Percentiles rank a stretch among this genome's conserved stretches.
Conservation (phyloP, 2,113 vertebrate genomes). For the Dendrocopos noguchii region DNA sequence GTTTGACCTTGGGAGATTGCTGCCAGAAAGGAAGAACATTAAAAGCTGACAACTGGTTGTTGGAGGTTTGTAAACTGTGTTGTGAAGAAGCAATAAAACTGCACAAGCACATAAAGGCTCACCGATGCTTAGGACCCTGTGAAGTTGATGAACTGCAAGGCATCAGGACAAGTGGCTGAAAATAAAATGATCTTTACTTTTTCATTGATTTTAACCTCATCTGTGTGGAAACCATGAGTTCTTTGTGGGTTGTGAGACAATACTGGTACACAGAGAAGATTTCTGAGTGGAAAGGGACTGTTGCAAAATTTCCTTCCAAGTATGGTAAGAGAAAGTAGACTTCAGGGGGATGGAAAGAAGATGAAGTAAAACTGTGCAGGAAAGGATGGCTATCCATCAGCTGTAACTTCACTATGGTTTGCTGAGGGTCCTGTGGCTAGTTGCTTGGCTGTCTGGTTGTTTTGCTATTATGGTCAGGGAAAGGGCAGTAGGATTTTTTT, state of each 20-base stretch:
- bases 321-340: neutral
- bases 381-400: neutral
- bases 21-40: conserved; percentile 42
- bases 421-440: fast-evolving
- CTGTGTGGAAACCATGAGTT: neutral
- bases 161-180: neutral
- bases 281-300: neutral
- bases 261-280: neutral
- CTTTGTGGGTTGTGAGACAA: neutral
- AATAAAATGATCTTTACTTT: neutral
- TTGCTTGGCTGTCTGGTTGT: neutral
- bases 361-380: neutral
- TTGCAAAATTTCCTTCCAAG: neutral
- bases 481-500: neutral
- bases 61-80: conserved; percentile 14
- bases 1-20: conserved; percentile 51
- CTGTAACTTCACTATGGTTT: fast-evolving
- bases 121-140: neutral
- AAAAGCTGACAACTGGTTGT: conserved; percentile 29
- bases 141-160: neutral
- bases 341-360: neutral
- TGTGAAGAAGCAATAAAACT: neutral
- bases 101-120: neutral
- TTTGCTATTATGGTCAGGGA: neutral
- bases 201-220: neutral